Conservation (phyloP, 2,888 invertebrate genomes). For the Chloroclysta siterata region DNA sequence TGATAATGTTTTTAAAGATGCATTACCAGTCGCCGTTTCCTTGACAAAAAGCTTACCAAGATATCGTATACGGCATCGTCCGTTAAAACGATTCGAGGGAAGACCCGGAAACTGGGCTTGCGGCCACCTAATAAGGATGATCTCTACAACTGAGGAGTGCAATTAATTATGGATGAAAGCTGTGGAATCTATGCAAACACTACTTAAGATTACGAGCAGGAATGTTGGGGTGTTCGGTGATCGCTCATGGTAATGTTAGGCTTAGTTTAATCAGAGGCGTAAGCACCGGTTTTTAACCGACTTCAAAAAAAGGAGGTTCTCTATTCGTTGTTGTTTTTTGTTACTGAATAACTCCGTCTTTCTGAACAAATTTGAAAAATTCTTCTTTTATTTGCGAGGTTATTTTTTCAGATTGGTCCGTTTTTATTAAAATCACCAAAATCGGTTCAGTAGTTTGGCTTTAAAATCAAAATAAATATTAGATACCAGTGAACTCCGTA, state of each 20-base stretch:
- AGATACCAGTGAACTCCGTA: too few relatives aligned
- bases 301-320: too few relatives aligned
- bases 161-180: constrained; percentile 79
- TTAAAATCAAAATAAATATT: too few relatives aligned
- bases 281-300: background rate
- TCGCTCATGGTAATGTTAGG: constrained; percentile 41
- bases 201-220: constrained; percentile 55
- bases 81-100: constrained; percentile 39
- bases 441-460: too few relatives aligned
- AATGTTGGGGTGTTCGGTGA: constrained; percentile 54
- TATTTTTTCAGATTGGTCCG: too few relatives aligned
- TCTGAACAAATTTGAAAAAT: too few relatives aligned
- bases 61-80: constrained; percentile 34
- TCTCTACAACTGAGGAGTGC: constrained; percentile 79
- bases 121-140: constrained; percentile 80
- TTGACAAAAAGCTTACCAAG: background rate
- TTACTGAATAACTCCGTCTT: too few relatives aligned
- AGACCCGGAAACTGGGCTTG: constrained; percentile 64
- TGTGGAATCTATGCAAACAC: constrained; percentile 63
- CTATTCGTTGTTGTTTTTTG: too few relatives aligned
- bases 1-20: background rate
- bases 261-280: constrained; percentile 7
- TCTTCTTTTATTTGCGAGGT: too few relatives aligned
- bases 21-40: background rate
- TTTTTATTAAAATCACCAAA: too few relatives aligned